Evolutionary conservation across 2,113 vertebrate species (phyloP).

Genomic region (Rissa tridactyla): DNA sequence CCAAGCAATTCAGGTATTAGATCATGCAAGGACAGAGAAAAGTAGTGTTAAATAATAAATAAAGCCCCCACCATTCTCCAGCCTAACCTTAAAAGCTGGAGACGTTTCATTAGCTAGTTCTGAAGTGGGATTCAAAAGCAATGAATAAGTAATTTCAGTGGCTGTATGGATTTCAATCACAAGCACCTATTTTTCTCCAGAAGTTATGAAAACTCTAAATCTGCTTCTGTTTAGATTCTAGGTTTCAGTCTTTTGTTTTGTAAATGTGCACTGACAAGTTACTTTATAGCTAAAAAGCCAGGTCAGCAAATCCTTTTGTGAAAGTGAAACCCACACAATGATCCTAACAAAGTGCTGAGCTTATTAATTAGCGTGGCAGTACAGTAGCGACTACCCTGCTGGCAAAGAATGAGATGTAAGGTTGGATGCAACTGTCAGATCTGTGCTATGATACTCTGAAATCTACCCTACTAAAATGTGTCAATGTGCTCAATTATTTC

Average conservation of each 20-base stretch:
- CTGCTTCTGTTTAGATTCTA: neutral
- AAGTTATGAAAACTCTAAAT: neutral
- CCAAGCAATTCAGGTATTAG: neutral
- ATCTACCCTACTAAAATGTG: neutral
- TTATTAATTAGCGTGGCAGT: neutral
- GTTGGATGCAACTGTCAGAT: neutral
- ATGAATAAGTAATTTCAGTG: neutral
- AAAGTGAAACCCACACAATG: neutral
- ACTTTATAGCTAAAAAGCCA: neutral
- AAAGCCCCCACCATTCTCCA: neutral
- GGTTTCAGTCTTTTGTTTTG: neutral
- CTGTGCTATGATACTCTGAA: neutral
- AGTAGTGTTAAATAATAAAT: neutral
- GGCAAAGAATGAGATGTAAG: neutral
- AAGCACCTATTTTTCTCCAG: neutral
- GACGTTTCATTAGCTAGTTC: neutral
- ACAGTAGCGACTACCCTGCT: neutral
- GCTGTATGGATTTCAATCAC: neutral
- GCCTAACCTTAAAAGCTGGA: neutral
- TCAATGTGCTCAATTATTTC: neutral
- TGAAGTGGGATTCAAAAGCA: neutral
- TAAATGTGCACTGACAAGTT: neutral
- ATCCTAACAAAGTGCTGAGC: neutral
- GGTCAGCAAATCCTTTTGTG: neutral
- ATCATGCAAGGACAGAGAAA: neutral